Conservation (phyloP, 53 echinoderm and acorn worm species). For the Henricia sp. region DNA sequence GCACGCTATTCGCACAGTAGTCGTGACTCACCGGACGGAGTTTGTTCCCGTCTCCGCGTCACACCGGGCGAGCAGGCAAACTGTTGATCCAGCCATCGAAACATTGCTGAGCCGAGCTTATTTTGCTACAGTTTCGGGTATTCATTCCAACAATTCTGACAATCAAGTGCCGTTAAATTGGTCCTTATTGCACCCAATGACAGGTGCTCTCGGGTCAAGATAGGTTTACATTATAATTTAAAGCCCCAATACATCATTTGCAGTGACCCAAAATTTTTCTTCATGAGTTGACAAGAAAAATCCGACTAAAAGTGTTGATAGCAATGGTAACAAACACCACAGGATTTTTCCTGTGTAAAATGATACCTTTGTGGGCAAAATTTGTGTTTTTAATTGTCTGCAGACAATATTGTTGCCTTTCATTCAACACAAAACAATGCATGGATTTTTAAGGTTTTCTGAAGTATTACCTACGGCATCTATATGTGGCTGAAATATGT, state of each 20-base stretch:
- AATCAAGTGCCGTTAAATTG: conserved; percentile 42
- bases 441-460: too few species aligned
- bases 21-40: not conserved
- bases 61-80: not conserved
- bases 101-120: conserved; percentile 17
- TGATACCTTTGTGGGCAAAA: too few species aligned
- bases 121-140: conserved; percentile 38
- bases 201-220: conserved; percentile 1
- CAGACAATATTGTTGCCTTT: too few species aligned
- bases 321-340: too few species aligned
- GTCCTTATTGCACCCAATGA: conserved; percentile 38
- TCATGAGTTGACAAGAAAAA: too few species aligned
- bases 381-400: too few species aligned
- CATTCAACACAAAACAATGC: too few species aligned
- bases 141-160: conserved; percentile 27
- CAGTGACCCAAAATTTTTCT: too few species aligned
- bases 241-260: not conserved
- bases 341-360: too few species aligned
- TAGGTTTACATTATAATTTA: conserved; percentile 5
- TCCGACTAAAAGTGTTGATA: too few species aligned
- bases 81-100: conserved; percentile 48
- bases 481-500: too few species aligned
- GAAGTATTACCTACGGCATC: too few species aligned
- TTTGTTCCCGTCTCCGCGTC: conserved; percentile 19
- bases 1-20: conserved; percentile 23